A percentile compares a stretch with the other conserved stretches of the same genome.
phyloP scores from a whole-genome alignment of 2,888 invertebrate species.

The Eristalis intricaria region DNA sequence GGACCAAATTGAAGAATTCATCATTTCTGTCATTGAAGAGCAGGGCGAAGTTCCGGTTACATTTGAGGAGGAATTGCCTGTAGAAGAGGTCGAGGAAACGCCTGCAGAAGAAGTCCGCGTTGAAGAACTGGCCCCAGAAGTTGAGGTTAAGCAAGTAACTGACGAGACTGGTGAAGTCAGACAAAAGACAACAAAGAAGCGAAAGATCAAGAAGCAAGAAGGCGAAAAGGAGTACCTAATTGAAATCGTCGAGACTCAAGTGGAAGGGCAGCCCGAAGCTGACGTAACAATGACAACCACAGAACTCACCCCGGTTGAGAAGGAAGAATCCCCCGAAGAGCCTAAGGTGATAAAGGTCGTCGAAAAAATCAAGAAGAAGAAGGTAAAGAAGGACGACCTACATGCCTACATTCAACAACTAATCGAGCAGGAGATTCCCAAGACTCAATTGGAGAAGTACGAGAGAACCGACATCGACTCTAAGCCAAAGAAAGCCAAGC shows the following conservation, averaged over 20 bases:
- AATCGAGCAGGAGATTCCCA: constrained; percentile 80
- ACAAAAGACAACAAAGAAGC: constrained; percentile 75
- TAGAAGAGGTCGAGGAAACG: constrained; percentile 45
- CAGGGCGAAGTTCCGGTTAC: constrained; percentile 72
- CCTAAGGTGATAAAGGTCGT: constrained; percentile 57
- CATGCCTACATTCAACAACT: constrained; percentile 80
- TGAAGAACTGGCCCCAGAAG: constrained; percentile 79
- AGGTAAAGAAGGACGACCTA: constrained; percentile 78
- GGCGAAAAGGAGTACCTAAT: constrained; percentile 76
- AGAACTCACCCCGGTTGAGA: constrained; percentile 75
- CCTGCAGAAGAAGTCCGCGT: constrained; percentile 74
- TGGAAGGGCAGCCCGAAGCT: constrained; percentile 76
- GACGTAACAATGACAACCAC: constrained; percentile 80
- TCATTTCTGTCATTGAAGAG: constrained; percentile 73
- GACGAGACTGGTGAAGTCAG: constrained; percentile 73
- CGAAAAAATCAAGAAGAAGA: constrained; percentile 76
- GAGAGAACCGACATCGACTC: constrained; percentile 80
- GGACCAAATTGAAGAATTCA: constrained; percentile 74
- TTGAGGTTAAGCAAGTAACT: constrained; percentile 75
- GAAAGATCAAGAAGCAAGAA: constrained; percentile 76
- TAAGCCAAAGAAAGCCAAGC: constrained; percentile 77
- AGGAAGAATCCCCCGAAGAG: constrained; percentile 73
- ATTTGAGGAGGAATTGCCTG: constrained; percentile 15
- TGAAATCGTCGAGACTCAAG: constrained; percentile 75
- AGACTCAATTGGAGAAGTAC: constrained; percentile 81